Conservation (phyloP, 92 coral and sea anemone genomes). For the Zoanthus sociatus region DNA sequence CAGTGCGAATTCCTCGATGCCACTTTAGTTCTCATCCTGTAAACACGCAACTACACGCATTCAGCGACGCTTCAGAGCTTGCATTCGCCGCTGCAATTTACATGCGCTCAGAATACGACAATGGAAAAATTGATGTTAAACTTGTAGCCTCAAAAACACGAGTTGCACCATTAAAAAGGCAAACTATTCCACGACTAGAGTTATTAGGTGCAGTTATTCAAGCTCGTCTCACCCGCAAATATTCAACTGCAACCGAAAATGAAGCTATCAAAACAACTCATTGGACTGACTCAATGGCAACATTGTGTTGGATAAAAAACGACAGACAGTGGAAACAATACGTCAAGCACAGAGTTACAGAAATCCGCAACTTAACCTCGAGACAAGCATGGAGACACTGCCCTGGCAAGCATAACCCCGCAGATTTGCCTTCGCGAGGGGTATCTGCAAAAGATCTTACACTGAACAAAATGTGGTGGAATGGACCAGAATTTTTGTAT, state of each 20-base stretch:
- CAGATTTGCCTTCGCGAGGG: constrained; percentile 69
- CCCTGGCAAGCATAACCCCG: constrained; percentile 61
- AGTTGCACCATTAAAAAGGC: constrained; percentile 61
- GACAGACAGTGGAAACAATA: constrained; percentile 56
- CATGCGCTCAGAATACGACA: constrained; percentile 57
- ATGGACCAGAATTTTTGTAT: constrained; percentile 62
- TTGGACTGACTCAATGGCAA: constrained; percentile 58
- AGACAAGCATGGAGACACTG: constrained; percentile 55
- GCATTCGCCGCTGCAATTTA: constrained; percentile 73
- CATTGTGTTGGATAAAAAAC: constrained; percentile 59
- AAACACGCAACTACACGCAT: constrained; percentile 67
- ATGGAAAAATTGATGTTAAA: constrained; percentile 56
- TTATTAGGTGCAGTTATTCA: too few relatives aligned
- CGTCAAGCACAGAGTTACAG: constrained; percentile 51
- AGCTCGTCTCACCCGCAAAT: too few relatives aligned
- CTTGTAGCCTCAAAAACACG: constrained; percentile 73
- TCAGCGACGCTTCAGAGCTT: constrained; percentile 77
- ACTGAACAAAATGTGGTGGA: constrained; percentile 49
- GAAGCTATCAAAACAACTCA: too few relatives aligned
- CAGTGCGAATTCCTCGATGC: constrained; percentile 60
- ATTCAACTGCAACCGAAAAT: too few relatives aligned
- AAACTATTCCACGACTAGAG: too few relatives aligned
- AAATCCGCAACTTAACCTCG: constrained; percentile 48
- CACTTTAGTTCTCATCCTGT: constrained; percentile 51
- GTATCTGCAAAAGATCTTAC: constrained; percentile 59